Evolutionary conservation across 2,113 vertebrate genomes (phyloP).

Genomic region (rabbit (Oryctolagus cuniculus)): DNA sequence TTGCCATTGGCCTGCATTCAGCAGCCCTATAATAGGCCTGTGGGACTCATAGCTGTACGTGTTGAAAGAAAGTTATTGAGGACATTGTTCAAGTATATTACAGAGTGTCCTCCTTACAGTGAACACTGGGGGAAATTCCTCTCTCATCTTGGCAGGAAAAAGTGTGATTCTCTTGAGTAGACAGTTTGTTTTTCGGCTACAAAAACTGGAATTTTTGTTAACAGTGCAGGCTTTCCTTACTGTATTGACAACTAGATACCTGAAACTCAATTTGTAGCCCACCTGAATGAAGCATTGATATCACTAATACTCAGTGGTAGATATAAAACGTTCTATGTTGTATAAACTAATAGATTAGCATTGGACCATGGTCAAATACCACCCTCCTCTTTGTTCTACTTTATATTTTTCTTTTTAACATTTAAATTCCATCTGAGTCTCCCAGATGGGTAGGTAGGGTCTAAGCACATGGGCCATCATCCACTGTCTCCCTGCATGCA

Average conservation of each 20-base stretch:
- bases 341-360: not conserved
- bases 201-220: constrained; percentile 10
- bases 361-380: not conserved
- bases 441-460: too few relatives aligned
- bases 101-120: not conserved
- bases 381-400: not conserved
- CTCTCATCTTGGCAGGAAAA: not conserved
- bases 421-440: too few relatives aligned
- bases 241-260: not conserved
- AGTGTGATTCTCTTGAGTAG: not conserved
- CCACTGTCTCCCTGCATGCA: too few relatives aligned
- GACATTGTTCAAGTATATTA: not conserved
- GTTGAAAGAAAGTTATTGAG: constrained; percentile 39
- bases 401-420: not conserved
- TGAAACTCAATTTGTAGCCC: not conserved
- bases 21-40: not conserved
- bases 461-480: too few relatives aligned
- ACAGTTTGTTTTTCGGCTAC: not conserved
- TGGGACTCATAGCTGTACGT: not conserved
- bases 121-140: not conserved
- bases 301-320: not conserved
- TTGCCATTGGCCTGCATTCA: not conserved
- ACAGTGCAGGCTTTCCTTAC: not conserved
- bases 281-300: not conserved
- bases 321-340: not conserved